These are phyloP conservation scores for Toxotes lorentzi DNA, from an alignment of 2,797 vertebrate genomes.

Conservation along the genomic window DNA sequence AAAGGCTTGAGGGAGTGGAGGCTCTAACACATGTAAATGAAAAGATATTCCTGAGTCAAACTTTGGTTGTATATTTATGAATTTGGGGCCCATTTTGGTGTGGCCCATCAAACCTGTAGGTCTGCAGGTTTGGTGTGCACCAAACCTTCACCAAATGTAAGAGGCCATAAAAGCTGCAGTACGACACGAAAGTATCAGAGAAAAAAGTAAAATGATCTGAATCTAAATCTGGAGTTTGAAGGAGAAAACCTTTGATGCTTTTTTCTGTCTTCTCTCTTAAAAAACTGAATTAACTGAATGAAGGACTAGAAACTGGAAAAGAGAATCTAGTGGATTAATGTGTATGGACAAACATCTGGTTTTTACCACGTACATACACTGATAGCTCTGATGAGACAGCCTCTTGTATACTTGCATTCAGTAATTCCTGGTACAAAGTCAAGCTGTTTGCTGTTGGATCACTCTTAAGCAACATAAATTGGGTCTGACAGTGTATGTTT, in stretches of 20 bases:
- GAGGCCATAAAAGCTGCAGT: neutral
- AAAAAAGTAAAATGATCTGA: neutral
- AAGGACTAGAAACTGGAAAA: neutral
- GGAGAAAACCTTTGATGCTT: neutral
- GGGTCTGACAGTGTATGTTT: neutral
- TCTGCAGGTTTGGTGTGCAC: too few species aligned
- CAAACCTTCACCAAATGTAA: too few species aligned
- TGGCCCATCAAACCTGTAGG: too few species aligned
- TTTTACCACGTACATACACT: neutral
- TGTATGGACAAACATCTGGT: slow-evolving; percentile 7
- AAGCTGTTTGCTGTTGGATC: slow-evolving; percentile 32
- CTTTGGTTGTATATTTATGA: neutral
- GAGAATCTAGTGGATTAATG: neutral
- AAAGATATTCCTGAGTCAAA: neutral
- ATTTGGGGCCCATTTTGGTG: neutral
- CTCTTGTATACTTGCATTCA: neutral
- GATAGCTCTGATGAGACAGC: neutral
- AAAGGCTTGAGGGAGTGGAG: neutral
- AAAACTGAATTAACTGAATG: neutral
- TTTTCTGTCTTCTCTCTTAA: neutral
- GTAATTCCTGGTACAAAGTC: neutral
- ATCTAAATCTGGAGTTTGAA: neutral
- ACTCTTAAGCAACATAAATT: slow-evolving; percentile 23
- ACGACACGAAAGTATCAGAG: neutral
- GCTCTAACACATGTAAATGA: neutral